Evolutionary conservation across 53 echinoderm and acorn worm genomes (phyloP), one percentile per base, ranked within the genome.

Genomic region (Holothuria scabra): DNA sequence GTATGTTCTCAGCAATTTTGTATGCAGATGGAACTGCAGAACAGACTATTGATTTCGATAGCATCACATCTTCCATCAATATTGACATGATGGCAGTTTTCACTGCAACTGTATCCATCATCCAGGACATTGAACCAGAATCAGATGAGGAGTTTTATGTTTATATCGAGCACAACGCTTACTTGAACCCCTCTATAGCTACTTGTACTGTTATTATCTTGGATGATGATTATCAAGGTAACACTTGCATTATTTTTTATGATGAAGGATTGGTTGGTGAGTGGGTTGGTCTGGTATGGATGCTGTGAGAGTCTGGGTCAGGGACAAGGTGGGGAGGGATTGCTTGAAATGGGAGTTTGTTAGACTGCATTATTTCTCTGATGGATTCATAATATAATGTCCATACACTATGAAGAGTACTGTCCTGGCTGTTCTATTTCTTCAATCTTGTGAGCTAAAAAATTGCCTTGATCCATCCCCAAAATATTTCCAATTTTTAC

Each of bases 181-280:
- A 63, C n/a, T 13, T 41, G 28, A 38, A 33, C 21, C 34, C 60
- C 24, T 16, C 62, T 20, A 33, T 34, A 7, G 82, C 82, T 46
- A 81, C 82, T 22, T 61, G 62, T 34, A 63, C 82, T 38, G 65
- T 81, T 11, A 24, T 61, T 26, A 81, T 81, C 25, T 44, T 81
- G 11, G 82, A 81, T 24, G 64, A 81, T 26, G 82, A 81, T 63
- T 31, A 81, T n/a, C 62, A 22, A n/a, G 82, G 82, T 81, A 81
- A 70, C 52, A 52, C 52, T 52, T 52, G 0, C 52, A 52, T 52
- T 52, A 16, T 18, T 41, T 41, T 8, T 41, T 41, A 41, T 41
- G 7, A 41, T 41, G 6, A 41, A 41, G 41, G 41, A 41, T 41
- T 0, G 6, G 41, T 41, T 0, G 6, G 41, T 8, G 41, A 41